These are phyloP conservation scores for Cricetomys ansorgei DNA, from an alignment of 2,113 vertebrate genomes.

Conservation along the genomic window DNA sequence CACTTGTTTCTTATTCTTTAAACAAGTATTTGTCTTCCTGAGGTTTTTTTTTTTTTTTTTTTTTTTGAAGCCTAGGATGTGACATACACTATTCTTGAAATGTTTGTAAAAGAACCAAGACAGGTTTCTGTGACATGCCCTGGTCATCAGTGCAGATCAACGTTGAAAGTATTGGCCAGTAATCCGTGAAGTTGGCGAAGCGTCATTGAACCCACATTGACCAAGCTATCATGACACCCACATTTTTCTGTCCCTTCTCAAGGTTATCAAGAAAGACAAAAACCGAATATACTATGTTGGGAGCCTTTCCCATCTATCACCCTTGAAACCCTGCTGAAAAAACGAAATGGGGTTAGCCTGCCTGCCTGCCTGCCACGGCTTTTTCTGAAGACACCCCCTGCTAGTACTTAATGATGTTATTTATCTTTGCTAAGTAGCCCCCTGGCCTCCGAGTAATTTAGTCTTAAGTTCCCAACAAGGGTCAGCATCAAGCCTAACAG, in stretches of 20 bases:
- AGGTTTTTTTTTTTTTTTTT: background rate
- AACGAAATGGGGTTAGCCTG: slow-evolving; percentile 64
- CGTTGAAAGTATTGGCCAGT: background rate
- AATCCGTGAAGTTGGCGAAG: background rate
- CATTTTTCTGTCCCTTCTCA: slow-evolving; percentile 38
- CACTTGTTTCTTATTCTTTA: background rate
- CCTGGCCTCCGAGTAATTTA: slow-evolving; percentile 52
- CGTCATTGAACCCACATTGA: background rate
- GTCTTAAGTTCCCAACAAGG: slow-evolving; percentile 30
- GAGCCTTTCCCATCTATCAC: slow-evolving; percentile 38
- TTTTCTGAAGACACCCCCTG: slow-evolving; percentile 63
- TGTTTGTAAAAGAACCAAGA: background rate
- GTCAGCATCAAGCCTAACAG: background rate
- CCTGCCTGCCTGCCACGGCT: slow-evolving; percentile 3
- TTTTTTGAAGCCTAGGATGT: background rate
- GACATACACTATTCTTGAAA: background rate
- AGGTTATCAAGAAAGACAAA: slow-evolving; percentile 53
- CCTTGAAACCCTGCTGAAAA: slow-evolving; percentile 56
- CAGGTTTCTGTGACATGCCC: background rate
- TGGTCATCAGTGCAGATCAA: background rate
- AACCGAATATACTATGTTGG: background rate
- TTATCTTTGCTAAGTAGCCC: slow-evolving; percentile 75
- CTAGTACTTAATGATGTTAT: slow-evolving; percentile 64
- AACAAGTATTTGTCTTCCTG: background rate
- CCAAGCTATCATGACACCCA: background rate